Conservation (phyloP, 1,140 invertebrate genomes). For the Brachionus angularis region DNA sequence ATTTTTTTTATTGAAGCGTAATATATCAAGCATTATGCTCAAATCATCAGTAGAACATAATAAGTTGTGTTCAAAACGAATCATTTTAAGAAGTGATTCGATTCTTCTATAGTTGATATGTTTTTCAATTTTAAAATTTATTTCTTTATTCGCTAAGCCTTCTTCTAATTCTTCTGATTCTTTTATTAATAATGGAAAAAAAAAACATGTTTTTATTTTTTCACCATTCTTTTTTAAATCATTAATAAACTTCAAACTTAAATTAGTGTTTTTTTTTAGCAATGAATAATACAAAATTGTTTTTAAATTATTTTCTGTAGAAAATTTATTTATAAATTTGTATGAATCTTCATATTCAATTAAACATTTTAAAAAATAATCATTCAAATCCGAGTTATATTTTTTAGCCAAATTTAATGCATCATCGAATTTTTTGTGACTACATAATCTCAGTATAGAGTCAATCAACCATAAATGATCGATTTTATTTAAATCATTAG, state of each 20-base stretch:
- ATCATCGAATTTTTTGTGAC: not conserved
- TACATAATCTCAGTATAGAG: not conserved
- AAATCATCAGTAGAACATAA: not conserved
- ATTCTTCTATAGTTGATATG: slow-evolving; percentile 12
- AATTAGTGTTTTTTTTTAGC: not conserved
- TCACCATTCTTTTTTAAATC: not conserved
- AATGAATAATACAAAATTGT: not conserved
- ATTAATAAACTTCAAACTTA: not conserved
- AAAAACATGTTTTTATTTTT: not conserved
- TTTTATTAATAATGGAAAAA: slow-evolving; percentile 10
- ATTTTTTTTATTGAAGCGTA: not conserved
- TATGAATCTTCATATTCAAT: not conserved
- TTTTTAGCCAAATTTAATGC: not conserved
- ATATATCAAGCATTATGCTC: not conserved
- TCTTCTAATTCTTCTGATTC: not conserved
- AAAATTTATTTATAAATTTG: not conserved
- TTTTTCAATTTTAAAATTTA: slow-evolving; percentile 1
- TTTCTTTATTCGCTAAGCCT: not conserved
- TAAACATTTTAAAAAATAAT: slow-evolving; percentile 2
- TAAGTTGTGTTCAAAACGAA: not conserved
- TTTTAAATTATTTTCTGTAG: not conserved
- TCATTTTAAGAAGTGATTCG: not conserved
- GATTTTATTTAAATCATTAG: no score
- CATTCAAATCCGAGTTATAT: not conserved
- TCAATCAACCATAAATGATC: not conserved